Conservation (phyloP, 2,888 invertebrate species). For the Stictocephala bisonia region DNA sequence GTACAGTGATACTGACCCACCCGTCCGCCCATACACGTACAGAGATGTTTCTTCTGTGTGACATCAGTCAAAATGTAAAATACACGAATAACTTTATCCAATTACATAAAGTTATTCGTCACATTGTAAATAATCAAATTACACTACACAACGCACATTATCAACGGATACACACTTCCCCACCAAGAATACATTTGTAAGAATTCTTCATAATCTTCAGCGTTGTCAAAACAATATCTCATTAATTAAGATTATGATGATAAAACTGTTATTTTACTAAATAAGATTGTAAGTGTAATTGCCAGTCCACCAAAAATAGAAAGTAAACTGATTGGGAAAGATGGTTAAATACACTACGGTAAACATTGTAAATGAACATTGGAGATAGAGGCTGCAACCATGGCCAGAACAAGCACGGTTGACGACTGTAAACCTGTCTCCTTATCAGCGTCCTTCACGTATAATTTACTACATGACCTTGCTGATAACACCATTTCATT, state of each 20-base stretch:
- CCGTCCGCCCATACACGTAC: neutral
- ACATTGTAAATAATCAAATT: neutral
- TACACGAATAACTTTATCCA: too few species aligned
- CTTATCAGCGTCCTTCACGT: conserved; percentile 11
- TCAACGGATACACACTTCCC: neutral
- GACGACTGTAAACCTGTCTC: conserved; percentile 18
- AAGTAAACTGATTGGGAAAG: too few species aligned
- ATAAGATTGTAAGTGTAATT: too few species aligned
- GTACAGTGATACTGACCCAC: neutral
- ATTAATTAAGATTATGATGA: too few species aligned
- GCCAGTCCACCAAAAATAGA: too few species aligned
- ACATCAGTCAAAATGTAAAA: conserved; percentile 8
- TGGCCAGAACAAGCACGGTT: neutral
- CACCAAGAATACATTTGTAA: neutral
- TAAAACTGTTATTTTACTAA: neutral
- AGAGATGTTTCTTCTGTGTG: neutral
- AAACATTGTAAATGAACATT: neutral
- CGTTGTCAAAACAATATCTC: too few species aligned
- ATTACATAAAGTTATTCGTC: too few species aligned
- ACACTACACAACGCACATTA: neutral
- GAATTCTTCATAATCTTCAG: too few species aligned
- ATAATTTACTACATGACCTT: conserved; percentile 1
- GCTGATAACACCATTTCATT: too few species aligned
- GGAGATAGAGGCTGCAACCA: conserved; percentile 14
- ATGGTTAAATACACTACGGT: too few species aligned